Base-by-base conservation (phyloP, 2,113 vertebrate species). In the Elephantulus edwardii region DNA sequence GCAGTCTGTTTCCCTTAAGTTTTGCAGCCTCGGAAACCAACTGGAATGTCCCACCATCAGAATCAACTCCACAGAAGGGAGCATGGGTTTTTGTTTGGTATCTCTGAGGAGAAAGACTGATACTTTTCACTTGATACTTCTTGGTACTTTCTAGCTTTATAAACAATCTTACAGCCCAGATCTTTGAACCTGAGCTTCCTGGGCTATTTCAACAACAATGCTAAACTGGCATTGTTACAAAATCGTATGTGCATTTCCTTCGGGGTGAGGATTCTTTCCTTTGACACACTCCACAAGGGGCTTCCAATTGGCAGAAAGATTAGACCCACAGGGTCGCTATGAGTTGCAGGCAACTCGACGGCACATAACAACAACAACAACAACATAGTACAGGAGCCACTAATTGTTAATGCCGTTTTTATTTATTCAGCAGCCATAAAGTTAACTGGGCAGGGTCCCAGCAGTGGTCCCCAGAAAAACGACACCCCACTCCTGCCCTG, bases 391-490 rank as follows among this genome's bases (percentile, higher is more conserved):
- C 1, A 5, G 24, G 44, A 44, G n/a, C 42, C n/a, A n/a, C n/a
- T 30, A 44, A 22, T 19, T 46, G 86, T 92, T 75, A 82, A 66
- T 71, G 83, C 77, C 88, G 79, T 40, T 85, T 76, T 46, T 44
- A 58, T 60, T 38, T 46, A 42, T 66, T 90, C 58, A 42, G 50
- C 74, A 83, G 11, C 77, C 72, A 78, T 42, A 58, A 79, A 83
- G n/a, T 46, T 35, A 87, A 64, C 35, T 66, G 33, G 66, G 30
- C 71, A 70, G 8, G 78, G 83, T 42, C 54, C 88, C 70, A 13
- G 62, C 50, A 40, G 17, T 33, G 68, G 64, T 68, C 75, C 78
- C 84, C 92, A 79, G 88, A 84, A 44, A 89, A 89, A 38, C 48
- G 77, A 28, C 66, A 56, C 50, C 74, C 48, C 10, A 14, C n/a